phyloP scores from a whole-genome alignment of 1,140 invertebrate species.

The Manduca sexta region DNA sequence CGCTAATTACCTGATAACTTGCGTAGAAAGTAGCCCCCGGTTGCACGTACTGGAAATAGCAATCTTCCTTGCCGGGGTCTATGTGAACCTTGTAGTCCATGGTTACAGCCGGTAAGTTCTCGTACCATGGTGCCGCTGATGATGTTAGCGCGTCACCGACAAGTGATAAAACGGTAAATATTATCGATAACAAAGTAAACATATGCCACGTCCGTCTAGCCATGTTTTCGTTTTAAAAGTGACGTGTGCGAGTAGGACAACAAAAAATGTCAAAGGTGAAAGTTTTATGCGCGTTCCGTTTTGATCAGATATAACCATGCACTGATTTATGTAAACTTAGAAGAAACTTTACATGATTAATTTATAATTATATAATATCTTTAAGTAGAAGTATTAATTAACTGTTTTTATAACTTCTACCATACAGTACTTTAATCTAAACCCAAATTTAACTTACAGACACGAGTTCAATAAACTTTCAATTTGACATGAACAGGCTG shows the following conservation, averaged over 20 bases:
- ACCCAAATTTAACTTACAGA: too few relatives aligned
- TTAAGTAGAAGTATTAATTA: too few relatives aligned
- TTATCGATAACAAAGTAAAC: constrained; percentile 53
- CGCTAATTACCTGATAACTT: constrained; percentile 85
- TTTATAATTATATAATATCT: too few relatives aligned
- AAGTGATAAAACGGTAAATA: constrained; percentile 66
- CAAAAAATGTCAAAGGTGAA: constrained; percentile 8
- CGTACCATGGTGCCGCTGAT: constrained; percentile 79
- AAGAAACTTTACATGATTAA: too few relatives aligned
- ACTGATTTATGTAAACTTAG: too few relatives aligned
- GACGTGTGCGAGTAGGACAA: constrained; percentile 2
- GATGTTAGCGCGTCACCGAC: constrained; percentile 55
- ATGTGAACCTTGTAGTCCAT: constrained; percentile 97
- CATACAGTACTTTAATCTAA: too few relatives aligned
- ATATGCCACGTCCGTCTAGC: constrained; percentile 66
- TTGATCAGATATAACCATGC: too few relatives aligned
- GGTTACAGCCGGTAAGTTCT: constrained; percentile 88
- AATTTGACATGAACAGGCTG: too few relatives aligned
- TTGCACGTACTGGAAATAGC: constrained; percentile 94
- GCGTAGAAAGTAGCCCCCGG: constrained; percentile 94
- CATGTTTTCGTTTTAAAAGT: constrained; percentile 42
- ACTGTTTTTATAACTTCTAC: too few relatives aligned
- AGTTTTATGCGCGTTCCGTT: background rate
- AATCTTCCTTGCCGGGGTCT: constrained; percentile 95
- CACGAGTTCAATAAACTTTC: too few relatives aligned